Base-by-base conservation (phyloP, 2,113 vertebrate species). In the Mohoua ochrocephala region DNA sequence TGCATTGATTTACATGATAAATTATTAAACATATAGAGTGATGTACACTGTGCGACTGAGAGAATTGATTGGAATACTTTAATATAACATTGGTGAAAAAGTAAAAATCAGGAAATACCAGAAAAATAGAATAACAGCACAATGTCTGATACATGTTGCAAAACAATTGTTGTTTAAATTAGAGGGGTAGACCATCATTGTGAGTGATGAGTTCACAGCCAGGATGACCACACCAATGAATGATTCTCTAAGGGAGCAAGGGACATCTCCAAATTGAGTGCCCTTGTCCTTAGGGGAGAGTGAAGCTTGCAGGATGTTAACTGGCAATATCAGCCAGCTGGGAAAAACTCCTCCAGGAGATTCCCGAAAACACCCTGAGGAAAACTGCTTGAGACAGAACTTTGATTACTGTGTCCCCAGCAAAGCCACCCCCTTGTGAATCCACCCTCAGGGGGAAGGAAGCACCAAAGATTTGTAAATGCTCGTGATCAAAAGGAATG, bases 401-500 rank as follows among this genome's bases (percentile, higher is more conserved):
- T 61, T 52, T 35, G 16, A 26, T 35, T 61, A 15, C 6, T 35
- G 31, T 26, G 16, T 44, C 26, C 26, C 31, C 6, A 6, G 16
- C 0, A 0, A 71, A 44, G 10, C 8, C 16, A 11, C 3, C 4
- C 6, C 21, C 5, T 31, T 44, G 16, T 31, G 56, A 71, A 52
- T 31, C 16, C 37, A 44, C 10, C 31, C 8, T 35, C 3, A 15
- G 13, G 26, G 24, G 6, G 8, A 52, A 44, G 31, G 37, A 71
- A 52, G 20, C 10, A 52, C 10, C 18, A 13, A 42, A 61, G 45
- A 24, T 14, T 61, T 6, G 6, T 31, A 35, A 52, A 31, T 31
- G 10, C 6, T 44, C 2, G 1, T 37, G 26, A 52, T 44, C 0
- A 0, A 61, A 44, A 71, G 5, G 21, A 31, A 26, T 0, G 2